phyloP scores from a whole-genome alignment of 2,113 vertebrate species.

The Vulpes vulpes region DNA sequence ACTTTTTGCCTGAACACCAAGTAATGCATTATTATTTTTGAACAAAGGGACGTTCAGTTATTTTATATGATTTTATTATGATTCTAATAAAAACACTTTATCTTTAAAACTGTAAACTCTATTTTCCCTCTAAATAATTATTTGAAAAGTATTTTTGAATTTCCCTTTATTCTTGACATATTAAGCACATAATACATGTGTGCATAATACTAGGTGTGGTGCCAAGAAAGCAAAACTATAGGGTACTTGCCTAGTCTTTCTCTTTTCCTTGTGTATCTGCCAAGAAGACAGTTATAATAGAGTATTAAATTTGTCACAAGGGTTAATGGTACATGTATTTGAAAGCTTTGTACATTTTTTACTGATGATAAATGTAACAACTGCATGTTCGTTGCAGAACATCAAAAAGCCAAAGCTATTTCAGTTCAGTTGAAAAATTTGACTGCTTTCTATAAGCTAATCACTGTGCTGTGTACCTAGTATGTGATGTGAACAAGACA shows the following conservation, averaged over 20 bases:
- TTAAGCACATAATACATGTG: not conserved
- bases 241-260: not conserved
- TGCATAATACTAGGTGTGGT: not conserved
- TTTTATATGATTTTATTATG: not conserved
- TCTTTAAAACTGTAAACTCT: not conserved
- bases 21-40: not conserved
- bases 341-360: not conserved
- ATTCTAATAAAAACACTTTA: not conserved
- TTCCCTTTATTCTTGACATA: not conserved
- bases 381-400: not conserved
- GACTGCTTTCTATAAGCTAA: not conserved
- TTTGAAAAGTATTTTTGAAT: constrained; percentile 6
- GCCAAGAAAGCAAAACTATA: not conserved
- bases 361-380: not conserved
- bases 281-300: not conserved
- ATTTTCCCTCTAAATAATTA: constrained; percentile 10
- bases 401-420: not conserved
- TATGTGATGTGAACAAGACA: not conserved
- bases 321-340: not conserved
- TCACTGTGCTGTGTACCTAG: not conserved
- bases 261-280: not conserved
- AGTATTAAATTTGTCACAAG: not conserved
- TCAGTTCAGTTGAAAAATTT: constrained; percentile 10
- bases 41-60: not conserved
- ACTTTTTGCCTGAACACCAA: not conserved